These are phyloP conservation scores for Picathartes gymnocephalus DNA, from an alignment of 2,113 vertebrate genomes.

Conservation along the genomic window DNA sequence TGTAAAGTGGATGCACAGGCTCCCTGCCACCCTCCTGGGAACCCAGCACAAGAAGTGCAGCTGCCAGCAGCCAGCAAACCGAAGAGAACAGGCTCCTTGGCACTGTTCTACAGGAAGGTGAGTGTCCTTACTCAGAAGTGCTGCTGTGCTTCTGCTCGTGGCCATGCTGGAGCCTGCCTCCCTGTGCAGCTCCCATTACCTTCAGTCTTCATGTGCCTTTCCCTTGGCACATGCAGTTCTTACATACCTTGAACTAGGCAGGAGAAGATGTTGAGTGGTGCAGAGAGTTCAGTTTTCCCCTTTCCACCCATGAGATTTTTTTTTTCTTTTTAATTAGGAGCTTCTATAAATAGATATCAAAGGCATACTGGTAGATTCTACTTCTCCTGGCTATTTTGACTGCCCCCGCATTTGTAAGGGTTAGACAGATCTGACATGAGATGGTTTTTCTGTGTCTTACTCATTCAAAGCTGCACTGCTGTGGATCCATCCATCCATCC, in stretches of 20 bases:
- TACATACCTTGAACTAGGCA: neutral
- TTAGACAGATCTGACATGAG: neutral
- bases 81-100: constrained; percentile 87
- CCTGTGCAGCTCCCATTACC: neutral
- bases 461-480: neutral
- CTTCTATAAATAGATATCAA: neutral
- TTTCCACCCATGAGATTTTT: neutral
- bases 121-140: neutral
- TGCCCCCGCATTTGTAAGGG: neutral
- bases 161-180: neutral
- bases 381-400: neutral
- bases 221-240: neutral
- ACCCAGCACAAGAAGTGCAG: constrained; percentile 46
- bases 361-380: neutral
- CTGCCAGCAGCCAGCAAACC: constrained; percentile 68
- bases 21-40: constrained; percentile 31
- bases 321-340: neutral
- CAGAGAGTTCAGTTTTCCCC: neutral
- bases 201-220: neutral
- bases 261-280: neutral
- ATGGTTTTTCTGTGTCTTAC: neutral
- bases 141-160: accelerated
- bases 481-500: neutral
- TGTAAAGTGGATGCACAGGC: constrained; percentile 56
- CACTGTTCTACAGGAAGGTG: constrained; percentile 97